phyloP scores from a whole-genome alignment of 2,113 vertebrate species.

The Sterna hirundo region DNA sequence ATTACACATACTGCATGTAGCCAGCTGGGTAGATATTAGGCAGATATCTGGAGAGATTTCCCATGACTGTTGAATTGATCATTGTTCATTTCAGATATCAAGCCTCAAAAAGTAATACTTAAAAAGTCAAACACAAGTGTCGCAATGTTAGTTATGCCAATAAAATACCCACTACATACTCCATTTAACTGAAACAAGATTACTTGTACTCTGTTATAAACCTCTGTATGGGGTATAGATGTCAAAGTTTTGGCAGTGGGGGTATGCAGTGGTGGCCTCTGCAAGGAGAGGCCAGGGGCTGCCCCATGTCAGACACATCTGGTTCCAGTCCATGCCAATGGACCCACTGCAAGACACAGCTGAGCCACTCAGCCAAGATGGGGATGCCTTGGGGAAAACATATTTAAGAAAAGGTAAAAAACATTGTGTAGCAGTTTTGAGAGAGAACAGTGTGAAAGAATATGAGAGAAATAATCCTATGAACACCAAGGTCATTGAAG shows the following conservation, averaged over 20 bases:
- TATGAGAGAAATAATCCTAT: background rate
- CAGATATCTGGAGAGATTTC: background rate
- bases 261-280: background rate
- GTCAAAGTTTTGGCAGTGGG: background rate
- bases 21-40: background rate
- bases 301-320: accelerated
- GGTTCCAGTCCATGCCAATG: background rate
- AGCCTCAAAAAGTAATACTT: background rate
- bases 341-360: background rate
- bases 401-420: background rate
- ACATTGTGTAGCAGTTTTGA: background rate
- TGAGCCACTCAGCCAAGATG: background rate
- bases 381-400: background rate
- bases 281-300: background rate
- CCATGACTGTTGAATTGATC: background rate
- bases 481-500: background rate
- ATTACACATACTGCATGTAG: background rate
- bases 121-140: background rate
- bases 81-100: background rate
- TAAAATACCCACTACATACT: accelerated
- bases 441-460: background rate
- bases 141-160: background rate
- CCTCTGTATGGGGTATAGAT: background rate
- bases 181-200: background rate
- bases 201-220: background rate